Evolutionary conservation across 2,888 invertebrate species (phyloP).

Genomic region (Galeopsomyia nigrocyanea): DNA sequence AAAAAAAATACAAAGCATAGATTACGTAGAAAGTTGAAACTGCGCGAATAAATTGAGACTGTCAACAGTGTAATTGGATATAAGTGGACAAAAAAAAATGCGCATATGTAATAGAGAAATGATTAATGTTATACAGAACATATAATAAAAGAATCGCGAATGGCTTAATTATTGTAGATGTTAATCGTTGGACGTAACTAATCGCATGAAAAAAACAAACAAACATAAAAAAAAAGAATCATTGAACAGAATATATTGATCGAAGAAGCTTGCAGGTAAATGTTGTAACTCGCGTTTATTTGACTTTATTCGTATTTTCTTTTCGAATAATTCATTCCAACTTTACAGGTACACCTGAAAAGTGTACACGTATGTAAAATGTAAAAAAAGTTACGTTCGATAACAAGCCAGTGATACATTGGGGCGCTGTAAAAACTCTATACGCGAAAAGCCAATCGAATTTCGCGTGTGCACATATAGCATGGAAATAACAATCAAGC

Average conservation of each 20-base stretch:
- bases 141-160: background rate
- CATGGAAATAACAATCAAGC: slow-evolving; percentile 31
- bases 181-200: slow-evolving; percentile 53
- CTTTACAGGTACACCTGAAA: slow-evolving; percentile 1
- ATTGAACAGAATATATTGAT: slow-evolving; percentile 17
- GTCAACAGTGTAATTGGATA: slow-evolving; percentile 9
- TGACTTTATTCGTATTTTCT: background rate
- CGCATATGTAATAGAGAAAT: slow-evolving; percentile 14
- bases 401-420: slow-evolving; percentile 33
- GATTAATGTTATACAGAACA: slow-evolving; percentile 1
- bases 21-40: background rate
- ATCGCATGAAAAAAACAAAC: slow-evolving; percentile 32
- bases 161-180: slow-evolving; percentile 51
- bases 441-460: slow-evolving; percentile 18
- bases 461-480: slow-evolving; percentile 16
- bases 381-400: slow-evolving; percentile 37
- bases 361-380: background rate
- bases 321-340: slow-evolving; percentile 11
- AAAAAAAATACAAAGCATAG: slow-evolving; percentile 20
- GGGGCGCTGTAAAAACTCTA: slow-evolving; percentile 27
- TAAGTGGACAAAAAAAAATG: background rate
- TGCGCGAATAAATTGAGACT: slow-evolving; percentile 32
- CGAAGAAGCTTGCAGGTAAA: slow-evolving; percentile 47
- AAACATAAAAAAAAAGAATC: background rate
- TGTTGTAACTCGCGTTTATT: slow-evolving; percentile 25